These are phyloP conservation scores for Dorcus hopei DNA, from an alignment of 2,888 invertebrate genomes.

Conservation along the genomic window DNA sequence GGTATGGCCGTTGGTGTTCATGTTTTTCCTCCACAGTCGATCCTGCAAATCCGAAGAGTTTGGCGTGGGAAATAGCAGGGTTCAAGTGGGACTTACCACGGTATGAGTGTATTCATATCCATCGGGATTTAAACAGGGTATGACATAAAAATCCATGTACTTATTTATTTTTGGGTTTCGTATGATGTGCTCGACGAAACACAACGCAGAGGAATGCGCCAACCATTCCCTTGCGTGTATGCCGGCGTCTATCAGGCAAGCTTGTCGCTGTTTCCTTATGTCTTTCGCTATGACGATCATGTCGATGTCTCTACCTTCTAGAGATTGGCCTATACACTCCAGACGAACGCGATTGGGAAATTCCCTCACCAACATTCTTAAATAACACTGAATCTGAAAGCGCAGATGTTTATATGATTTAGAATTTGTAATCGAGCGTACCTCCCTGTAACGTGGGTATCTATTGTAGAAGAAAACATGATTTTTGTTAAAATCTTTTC, in stretches of 20 bases:
- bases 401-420: not conserved
- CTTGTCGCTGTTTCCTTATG: slow-evolving; percentile 12
- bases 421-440: not conserved
- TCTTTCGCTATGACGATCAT: slow-evolving; percentile 23
- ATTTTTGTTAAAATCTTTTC: not conserved
- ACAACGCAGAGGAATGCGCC: slow-evolving; percentile 26
- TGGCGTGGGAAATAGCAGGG: too few relatives aligned
- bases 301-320: slow-evolving; percentile 25
- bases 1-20: slow-evolving; percentile 21
- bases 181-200: slow-evolving; percentile 25
- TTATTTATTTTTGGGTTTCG: slow-evolving; percentile 16
- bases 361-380: slow-evolving; percentile 13
- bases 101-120: slow-evolving; percentile 31
- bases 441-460: slow-evolving; percentile 20
- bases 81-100: slow-evolving; percentile 12
- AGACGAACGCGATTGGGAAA: slow-evolving; percentile 22
- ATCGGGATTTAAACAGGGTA: slow-evolving; percentile 33
- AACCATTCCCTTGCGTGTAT: slow-evolving; percentile 34
- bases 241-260: slow-evolving; percentile 27
- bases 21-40: slow-evolving; percentile 29
- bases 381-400: slow-evolving; percentile 24
- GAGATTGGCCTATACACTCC: slow-evolving; percentile 24
- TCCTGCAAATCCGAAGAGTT: slow-evolving; percentile 14
- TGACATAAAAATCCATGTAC: slow-evolving; percentile 28
- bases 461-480: slow-evolving; percentile 18